Percentiles rank a stretch among this genome's conserved stretches.
Conservation (phyloP, 2,888 invertebrate genomes). For the Xylota sylvarum region DNA sequence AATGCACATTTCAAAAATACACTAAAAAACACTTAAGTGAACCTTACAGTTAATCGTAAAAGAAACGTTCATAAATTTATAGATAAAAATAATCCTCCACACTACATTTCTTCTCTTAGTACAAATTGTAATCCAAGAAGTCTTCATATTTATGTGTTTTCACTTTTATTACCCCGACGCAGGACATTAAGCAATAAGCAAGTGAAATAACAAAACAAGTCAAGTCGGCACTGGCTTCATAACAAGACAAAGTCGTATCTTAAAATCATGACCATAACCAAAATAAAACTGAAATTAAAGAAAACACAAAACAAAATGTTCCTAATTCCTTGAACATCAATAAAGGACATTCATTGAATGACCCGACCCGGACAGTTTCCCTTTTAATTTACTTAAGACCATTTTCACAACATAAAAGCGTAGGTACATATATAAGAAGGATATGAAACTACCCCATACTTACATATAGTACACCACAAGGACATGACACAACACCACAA, state of each 20-base stretch:
- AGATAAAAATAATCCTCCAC: slow-evolving; percentile 25
- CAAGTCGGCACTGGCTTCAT: not conserved
- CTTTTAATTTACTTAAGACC: slow-evolving; percentile 50
- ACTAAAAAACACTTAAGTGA: slow-evolving; percentile 32
- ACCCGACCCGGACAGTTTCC: slow-evolving; percentile 38
- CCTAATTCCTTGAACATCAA: slow-evolving; percentile 48
- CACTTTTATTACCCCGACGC: slow-evolving; percentile 53
- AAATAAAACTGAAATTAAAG: slow-evolving; percentile 22
- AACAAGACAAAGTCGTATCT: slow-evolving; percentile 32
- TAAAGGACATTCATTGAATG: slow-evolving; percentile 54
- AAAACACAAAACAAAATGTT: slow-evolving; percentile 34
- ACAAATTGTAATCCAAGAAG: slow-evolving; percentile 38
- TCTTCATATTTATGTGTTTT: slow-evolving; percentile 44
- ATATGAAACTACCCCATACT: slow-evolving; percentile 4
- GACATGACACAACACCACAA: slow-evolving; percentile 4
- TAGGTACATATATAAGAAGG: not conserved
- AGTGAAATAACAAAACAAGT: slow-evolving; percentile 8
- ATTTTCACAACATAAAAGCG: slow-evolving; percentile 6
- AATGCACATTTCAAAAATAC: slow-evolving; percentile 7
- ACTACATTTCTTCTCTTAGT: slow-evolving; percentile 17
- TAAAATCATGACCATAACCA: slow-evolving; percentile 43
- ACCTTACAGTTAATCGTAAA: slow-evolving; percentile 38
- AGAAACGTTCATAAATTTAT: slow-evolving; percentile 36
- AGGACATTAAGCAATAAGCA: slow-evolving; percentile 59
- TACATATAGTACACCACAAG: not conserved